Base-by-base conservation (phyloP, 1,140 invertebrate species). In the Polypedilum vanderplanki region DNA sequence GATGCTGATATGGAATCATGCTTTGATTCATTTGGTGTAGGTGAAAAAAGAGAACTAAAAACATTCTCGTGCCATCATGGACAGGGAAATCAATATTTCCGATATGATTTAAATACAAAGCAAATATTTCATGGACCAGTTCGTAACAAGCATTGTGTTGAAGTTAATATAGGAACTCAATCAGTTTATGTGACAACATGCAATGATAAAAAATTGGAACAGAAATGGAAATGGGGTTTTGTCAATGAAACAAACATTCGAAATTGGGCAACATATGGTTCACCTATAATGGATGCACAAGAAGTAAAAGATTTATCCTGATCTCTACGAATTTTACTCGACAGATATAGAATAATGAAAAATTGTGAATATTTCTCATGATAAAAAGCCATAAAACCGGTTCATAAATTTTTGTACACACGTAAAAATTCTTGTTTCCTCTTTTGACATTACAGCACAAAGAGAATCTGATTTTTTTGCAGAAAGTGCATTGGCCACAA, bases 31-130 rank as follows among this genome's bases (percentile, higher is more conserved):
- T 70, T 18, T 18, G 65, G 65, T 20, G 8, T 3, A 1, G 65
- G 65, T 2, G 65, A 70, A 70, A 70, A 70, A 10, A 18, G 65
- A 9, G 65, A 70, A 22, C 17, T 70, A 12, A 70, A 70, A 70
- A 22, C 65, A 33, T 98, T 90, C 83, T 84, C 85, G 17, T 95
- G 93, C 75, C 94, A 96, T 80, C 89, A 92, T 0, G 88, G 90
- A 78, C 89, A 92, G 76, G 96, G 95, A 0, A 98, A 98, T 84
- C 96, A 98, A 82, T 85, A 94, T 74, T 98, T 95, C 92, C 88
- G 89, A 79, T 98, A 95, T 78, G 87, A 94, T 79, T 78, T 88
- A 75, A 92, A 75, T n/a, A 74, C 75, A 12, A 76, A 79, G n/a
- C 77, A 79, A 33, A 40, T 82, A 0, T 67, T 79, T n/a, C 76